Base-by-base conservation (phyloP, 2,888 invertebrate species). In the Lasioglossum calceatum region DNA sequence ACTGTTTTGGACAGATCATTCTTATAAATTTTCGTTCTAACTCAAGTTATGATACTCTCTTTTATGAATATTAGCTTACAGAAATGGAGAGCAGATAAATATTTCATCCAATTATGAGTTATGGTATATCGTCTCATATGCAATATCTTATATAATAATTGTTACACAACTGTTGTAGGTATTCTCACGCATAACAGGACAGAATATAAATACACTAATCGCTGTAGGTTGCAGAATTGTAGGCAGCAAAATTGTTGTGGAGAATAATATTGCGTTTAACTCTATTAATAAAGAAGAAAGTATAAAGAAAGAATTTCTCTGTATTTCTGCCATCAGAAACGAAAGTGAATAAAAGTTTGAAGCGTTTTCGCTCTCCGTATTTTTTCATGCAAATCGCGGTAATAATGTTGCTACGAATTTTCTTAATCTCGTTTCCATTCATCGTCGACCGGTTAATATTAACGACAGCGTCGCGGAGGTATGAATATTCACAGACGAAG, bases 401-500 rank as follows among this genome's bases (percentile, higher is more conserved):
- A 76, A 78, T 77, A 32, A n/a, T 42, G 12, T 64, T 72, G 54
- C 67, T 39, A 32, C 75, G 36, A 77, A 75, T 75, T 61, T 78
- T 64, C 61, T 78, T 42, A 42, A 50, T 77, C 42, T 42, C 50
- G 58, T 32, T 36, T 67, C 27, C 67, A 32, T 32, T 39, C 54
- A 50, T 75, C 70, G 58, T 16, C 47, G 39, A 70, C 61, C 27
- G 77, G 73, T 79, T 82, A 88, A 86, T 79, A 73, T 82, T 64
- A 80, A 88, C 72, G 64, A 47, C 72, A 47, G 47, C 64, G 42
- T 36, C 58, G 42, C 4, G 54, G 79, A 36, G 75, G 64, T 71
- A 81, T 81, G 87, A 85, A 89, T 89, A 87, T 89, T 89, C 84
- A 87, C 73, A 44, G 47, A 14, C 32, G 80, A 72, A 78, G 70